These are phyloP conservation scores for Morbakka virulenta DNA, from an alignment of 30 jellyfish, hydroid and myxozoan species.

Conservation along the genomic window DNA sequence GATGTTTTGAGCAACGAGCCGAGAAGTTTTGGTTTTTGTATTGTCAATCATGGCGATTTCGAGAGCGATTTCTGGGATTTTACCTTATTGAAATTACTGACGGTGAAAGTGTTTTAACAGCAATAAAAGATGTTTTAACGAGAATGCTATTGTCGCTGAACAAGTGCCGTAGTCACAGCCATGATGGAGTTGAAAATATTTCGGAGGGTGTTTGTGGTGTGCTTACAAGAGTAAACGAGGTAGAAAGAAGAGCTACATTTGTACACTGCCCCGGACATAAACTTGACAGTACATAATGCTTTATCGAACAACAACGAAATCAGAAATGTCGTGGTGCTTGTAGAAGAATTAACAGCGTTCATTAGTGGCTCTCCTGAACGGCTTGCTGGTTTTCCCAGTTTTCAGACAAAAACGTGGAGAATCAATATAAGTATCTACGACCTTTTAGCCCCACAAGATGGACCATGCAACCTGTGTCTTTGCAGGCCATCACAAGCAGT, in stretches of 20 bases:
- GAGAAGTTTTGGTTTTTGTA: too few relatives aligned
- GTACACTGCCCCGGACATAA: slow-evolving; percentile 48
- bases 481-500: too few relatives aligned
- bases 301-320: slow-evolving; percentile 45
- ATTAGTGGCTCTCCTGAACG: slow-evolving; percentile 51
- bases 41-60: too few relatives aligned
- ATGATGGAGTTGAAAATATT: too few relatives aligned
- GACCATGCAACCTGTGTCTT: slow-evolving; percentile 53
- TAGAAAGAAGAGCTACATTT: slow-evolving; percentile 10
- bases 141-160: too few relatives aligned
- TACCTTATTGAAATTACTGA: too few relatives aligned
- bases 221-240: slow-evolving; percentile 13
- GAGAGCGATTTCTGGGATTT: too few relatives aligned
- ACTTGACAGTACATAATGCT: slow-evolving; percentile 56
- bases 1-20: too few relatives aligned
- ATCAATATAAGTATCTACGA: slow-evolving; percentile 35
- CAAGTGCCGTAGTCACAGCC: too few relatives aligned
- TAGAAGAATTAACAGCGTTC: slow-evolving; percentile 48
- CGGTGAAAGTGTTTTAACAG: too few relatives aligned
- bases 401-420: slow-evolving; percentile 23
- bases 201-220: too few relatives aligned
- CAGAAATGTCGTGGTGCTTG: slow-evolving; percentile 32
- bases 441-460: slow-evolving; percentile 41
- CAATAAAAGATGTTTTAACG: too few relatives aligned
- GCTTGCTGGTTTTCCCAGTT: slow-evolving; percentile 23